Evolutionary conservation across 2,888 invertebrate genomes (phyloP).

Genomic region (Meloe dianella): DNA sequence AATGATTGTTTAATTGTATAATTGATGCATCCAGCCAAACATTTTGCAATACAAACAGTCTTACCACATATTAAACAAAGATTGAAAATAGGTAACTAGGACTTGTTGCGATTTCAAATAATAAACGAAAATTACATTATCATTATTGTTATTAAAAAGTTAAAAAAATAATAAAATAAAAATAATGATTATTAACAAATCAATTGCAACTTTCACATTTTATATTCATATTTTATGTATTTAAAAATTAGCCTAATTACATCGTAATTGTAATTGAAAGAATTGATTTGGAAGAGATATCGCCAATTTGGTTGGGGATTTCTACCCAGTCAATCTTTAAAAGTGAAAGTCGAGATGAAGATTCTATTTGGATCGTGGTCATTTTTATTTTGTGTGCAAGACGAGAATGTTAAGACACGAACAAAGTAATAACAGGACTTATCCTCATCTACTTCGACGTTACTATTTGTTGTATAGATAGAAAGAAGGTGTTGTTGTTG

Average conservation of each 20-base stretch:
- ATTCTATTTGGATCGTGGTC: too few species aligned
- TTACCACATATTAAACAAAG: background rate
- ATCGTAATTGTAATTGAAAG: background rate
- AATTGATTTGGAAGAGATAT: too few species aligned
- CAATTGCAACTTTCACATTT: conserved; percentile 1
- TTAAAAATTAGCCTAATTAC: background rate
- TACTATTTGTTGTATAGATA: background rate
- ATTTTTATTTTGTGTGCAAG: too few species aligned
- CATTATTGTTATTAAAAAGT: conserved; percentile 4
- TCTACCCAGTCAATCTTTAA: too few species aligned
- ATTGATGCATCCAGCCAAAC: background rate
- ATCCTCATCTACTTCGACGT: background rate
- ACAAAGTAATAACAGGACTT: background rate
- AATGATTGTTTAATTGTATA: background rate
- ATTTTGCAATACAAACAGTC: background rate
- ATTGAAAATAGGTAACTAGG: conserved; percentile 3
- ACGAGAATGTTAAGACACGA: too few species aligned
- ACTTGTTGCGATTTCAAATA: background rate
- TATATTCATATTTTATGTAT: too few species aligned
- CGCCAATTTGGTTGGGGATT: too few species aligned
- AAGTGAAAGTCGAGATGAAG: too few species aligned
- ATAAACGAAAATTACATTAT: background rate
- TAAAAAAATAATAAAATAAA: too few species aligned
- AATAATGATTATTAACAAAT: conserved; percentile 8
- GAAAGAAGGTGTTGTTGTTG: conserved; percentile 1